phyloP scores from a whole-genome alignment of 2,888 invertebrate species.

The Parnassius glacialis region DNA sequence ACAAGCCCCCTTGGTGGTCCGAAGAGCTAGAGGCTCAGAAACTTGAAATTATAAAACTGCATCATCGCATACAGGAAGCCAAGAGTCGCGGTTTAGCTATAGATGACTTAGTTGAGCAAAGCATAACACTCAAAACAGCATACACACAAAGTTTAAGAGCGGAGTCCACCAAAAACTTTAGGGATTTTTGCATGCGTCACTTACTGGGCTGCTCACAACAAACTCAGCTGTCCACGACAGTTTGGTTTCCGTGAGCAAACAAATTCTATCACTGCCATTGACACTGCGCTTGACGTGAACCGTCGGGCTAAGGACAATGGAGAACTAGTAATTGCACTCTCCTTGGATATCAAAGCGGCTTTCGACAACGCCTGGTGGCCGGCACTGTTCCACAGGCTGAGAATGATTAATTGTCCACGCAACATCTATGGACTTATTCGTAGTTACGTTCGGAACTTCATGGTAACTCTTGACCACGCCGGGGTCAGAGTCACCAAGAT shows the following conservation, averaged over 20 bases:
- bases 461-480: neutral
- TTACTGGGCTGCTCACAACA: neutral
- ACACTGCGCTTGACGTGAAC: slow-evolving; percentile 15
- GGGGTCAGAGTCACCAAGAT: neutral
- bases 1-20: neutral
- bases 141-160: neutral
- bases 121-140: neutral
- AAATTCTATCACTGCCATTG: slow-evolving; percentile 12
- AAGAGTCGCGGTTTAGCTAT: neutral
- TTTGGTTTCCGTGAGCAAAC: slow-evolving; percentile 32
- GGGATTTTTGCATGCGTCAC: slow-evolving; percentile 19
- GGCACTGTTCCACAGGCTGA: too few species aligned
- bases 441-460: neutral
- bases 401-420: neutral
- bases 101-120: neutral
- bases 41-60: neutral
- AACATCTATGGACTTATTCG: slow-evolving; percentile 1
- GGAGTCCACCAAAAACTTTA: slow-evolving; percentile 24
- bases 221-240: neutral
- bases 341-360: slow-evolving; percentile 21
- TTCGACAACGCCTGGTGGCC: too few species aligned
- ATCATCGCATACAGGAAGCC: neutral
- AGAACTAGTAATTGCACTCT: slow-evolving; percentile 23
- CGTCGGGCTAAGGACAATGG: neutral
- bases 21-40: neutral